Base-by-base conservation (phyloP, 1,140 invertebrate genomes). In the Conus betulinus region DNA sequence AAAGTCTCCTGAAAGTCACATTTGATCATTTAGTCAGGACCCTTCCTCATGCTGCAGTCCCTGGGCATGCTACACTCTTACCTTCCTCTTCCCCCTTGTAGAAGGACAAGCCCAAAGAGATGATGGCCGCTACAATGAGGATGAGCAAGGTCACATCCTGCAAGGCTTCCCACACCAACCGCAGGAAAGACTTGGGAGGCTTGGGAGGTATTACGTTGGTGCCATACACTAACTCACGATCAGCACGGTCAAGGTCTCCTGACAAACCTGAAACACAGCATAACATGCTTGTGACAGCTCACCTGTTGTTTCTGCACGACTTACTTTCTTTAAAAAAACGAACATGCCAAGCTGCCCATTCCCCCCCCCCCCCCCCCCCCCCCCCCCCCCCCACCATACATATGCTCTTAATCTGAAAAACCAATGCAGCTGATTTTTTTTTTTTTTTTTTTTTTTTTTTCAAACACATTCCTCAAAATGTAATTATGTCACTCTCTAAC, bases 121-220 rank as follows among this genome's bases (percentile, higher is more conserved):
- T 93, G 88, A 95, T 85, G 88, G 94, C 95, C 90, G 94, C 94
- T 27, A 95, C 92, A 87, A 95, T 93, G 85, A 96, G 92, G 96
- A 99, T 99, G 95, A 99, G 99, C 94, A 99, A 97, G 88, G 99
- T 99, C 91, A 99, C 98, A 96, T 99, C 99, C 96, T 99, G 99
- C 95, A 99, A 96, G 90, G 99, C 99, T 96, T 99, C 99, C 98
- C 99, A 99, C 92, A 99, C 98, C 96, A 99, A 96, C 93, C 97
- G 98, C 94, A 99, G 96, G 97, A 99, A 99, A 91, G 98, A 99
- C 97, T 99, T 99, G 92, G 99, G 98, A 94, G 99, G 98, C 96
- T 99, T 99, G 90, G 99, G 99, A 95, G 99, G 99, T 96, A 99
- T 99, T 95, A 98, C 97, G 96, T 99, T 99, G 91, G 98, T 98